Evolutionary conservation across 1,140 invertebrate species (phyloP).

Genomic region (Macrobrachium nipponense): DNA sequence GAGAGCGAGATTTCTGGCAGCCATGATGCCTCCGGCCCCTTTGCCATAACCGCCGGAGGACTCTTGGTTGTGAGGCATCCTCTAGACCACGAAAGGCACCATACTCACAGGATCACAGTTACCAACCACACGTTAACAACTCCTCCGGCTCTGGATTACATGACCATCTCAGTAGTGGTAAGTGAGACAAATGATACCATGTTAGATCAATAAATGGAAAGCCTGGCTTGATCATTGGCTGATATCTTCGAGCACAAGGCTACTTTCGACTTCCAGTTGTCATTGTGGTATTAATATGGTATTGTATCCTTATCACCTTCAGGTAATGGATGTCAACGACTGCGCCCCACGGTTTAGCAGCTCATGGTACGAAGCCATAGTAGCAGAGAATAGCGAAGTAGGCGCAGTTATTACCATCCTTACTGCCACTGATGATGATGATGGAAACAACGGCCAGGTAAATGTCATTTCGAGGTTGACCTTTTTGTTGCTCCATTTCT

Average conservation of each 20-base stretch:
- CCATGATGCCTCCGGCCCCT: conserved; percentile 27
- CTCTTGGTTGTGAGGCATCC: conserved; percentile 72
- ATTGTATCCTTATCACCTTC: not conserved
- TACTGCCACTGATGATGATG: conserved; percentile 58
- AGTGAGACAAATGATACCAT: conserved; percentile 1
- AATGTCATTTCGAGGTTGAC: not conserved
- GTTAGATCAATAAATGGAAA: too few species aligned
- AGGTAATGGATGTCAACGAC: conserved; percentile 64
- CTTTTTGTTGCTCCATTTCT: not conserved
- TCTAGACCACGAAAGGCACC: conserved; percentile 82
- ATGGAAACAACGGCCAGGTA: conserved; percentile 58
- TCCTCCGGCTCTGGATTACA: conserved; percentile 56
- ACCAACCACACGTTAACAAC: conserved; percentile 66
- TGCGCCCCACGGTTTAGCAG: conserved; percentile 49
- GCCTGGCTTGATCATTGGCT: not conserved
- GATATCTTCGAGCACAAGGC: not conserved
- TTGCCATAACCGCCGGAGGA: conserved; percentile 42
- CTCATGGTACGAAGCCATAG: conserved; percentile 13
- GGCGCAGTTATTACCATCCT: conserved; percentile 51
- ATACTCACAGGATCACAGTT: conserved; percentile 82
- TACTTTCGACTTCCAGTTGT: too few species aligned
- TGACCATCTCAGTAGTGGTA: conserved; percentile 63
- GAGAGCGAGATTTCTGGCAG: not conserved
- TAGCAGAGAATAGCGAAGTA: conserved; percentile 56
- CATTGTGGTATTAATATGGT: not conserved